Conservation (phyloP, 1,140 invertebrate species). For the Hormaphis cornu region DNA sequence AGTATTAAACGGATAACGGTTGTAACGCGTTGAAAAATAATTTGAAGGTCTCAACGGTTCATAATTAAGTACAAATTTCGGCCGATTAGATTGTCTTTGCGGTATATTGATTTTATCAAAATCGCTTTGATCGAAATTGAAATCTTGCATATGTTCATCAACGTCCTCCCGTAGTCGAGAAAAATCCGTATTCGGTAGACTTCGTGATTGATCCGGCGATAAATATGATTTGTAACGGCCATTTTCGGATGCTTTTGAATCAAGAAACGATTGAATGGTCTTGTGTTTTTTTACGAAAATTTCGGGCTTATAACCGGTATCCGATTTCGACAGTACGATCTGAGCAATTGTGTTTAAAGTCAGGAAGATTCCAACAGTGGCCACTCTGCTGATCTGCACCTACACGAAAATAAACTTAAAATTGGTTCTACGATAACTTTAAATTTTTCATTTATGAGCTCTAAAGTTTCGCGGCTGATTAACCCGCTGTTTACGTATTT, state of each 20-base stretch:
- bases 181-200: background rate
- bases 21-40: background rate
- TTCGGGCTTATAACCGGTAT: background rate
- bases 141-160: background rate
- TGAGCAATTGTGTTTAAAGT: background rate
- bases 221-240: background rate
- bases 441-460: background rate
- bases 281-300: background rate
- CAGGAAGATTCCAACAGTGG: background rate
- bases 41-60: constrained; percentile 18
- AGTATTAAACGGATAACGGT: background rate
- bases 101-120: background rate
- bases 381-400: background rate
- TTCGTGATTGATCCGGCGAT: background rate
- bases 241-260: constrained; percentile 6
- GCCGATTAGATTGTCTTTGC: background rate
- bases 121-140: background rate
- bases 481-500: background rate
- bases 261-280: background rate
- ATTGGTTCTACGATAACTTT: background rate
- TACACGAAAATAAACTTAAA: background rate
- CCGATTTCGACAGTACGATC: background rate
- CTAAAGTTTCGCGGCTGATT: background rate
- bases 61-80: background rate
- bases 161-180: background rate